These are phyloP conservation scores for Trachythela sp. DNA, from an alignment of 64 coral and sea anemone species.

Conservation along the genomic window DNA sequence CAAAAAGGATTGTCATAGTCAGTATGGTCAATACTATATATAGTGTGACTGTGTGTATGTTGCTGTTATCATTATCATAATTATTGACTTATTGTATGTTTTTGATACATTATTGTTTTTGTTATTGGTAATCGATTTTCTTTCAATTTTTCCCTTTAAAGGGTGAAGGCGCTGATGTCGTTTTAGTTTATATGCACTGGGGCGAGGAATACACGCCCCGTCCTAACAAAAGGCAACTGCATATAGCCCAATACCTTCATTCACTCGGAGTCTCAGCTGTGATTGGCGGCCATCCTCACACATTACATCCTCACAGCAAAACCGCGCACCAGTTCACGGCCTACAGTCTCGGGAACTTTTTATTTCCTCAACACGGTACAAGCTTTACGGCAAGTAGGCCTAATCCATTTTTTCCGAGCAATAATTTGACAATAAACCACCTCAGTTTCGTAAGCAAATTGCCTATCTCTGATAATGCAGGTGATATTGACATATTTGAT, in stretches of 20 bases:
- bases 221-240: not conserved
- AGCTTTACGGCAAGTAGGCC: not conserved
- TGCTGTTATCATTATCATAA: too few relatives aligned
- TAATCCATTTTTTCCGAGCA: not conserved
- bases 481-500: too few relatives aligned
- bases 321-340: conserved; percentile 9
- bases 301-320: conserved; percentile 25
- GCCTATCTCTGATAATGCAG: too few relatives aligned
- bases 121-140: not conserved
- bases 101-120: not conserved
- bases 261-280: conserved; percentile 31
- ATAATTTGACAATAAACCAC: too few relatives aligned
- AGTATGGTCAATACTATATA: too few relatives aligned
- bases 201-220: conserved; percentile 7
- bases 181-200: conserved; percentile 41
- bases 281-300: conserved; percentile 29
- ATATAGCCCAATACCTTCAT: conserved; percentile 36
- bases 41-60: too few relatives aligned
- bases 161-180: conserved; percentile 15
- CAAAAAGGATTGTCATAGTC: too few relatives aligned
- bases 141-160: not conserved
- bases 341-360: conserved; percentile 41
- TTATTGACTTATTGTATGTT: not conserved
- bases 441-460: too few relatives aligned
- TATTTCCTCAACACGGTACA: conserved; percentile 37